Base-by-base conservation (phyloP, 1,140 invertebrate genomes). In the Linepithema humile region DNA sequence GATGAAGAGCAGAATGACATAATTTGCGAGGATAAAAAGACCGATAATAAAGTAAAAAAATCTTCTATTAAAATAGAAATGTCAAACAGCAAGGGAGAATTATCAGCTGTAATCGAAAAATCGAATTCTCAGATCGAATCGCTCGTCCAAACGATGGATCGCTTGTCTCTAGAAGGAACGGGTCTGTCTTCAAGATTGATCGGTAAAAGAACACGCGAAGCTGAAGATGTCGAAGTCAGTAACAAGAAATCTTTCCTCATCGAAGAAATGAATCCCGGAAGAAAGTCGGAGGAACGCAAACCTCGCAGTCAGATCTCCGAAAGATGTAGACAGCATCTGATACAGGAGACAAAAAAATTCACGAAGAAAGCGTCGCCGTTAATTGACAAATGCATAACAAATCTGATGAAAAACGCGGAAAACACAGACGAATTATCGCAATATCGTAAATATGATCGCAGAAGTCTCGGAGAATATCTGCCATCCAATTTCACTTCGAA, bases 341-440 rank as follows among this genome's bases (percentile, higher is more conserved):
- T 59, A 72, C 57, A 69, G 17, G 85, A 88, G 29, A 85, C 86
- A 2, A 83, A 48, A 26, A 80, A 69, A 17, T 88, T 87, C 10
- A 9, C 62, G 17, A 57, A 26, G 17, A 85, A 78, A 17, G 73
- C 82, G 26, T 85, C 85, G 4, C 78, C 87, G 10, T 43, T 87
- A 40, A 78, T 89, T 32, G 86, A 84, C 9, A 65, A 65, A 32
- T 90, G 77, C 29, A 88, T 87, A 70, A 50, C 80, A 3, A 59
- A 9, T 32, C 43, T 88, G 23, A 87, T 88, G 40, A 74, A 59
- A 70, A 85, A 80, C 0, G 10, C 77, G 3, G 67, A 32, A 15
- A 60, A 60, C 9, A 0, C 10, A 0, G 29, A 26, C 6, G 26
- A 17, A 17, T 72, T 53, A 10, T 60, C 43, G 67, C 60, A 57